phyloP scores from a whole-genome alignment of 92 coral and sea anemone genomes.

The Isaurus tuberculatus region DNA sequence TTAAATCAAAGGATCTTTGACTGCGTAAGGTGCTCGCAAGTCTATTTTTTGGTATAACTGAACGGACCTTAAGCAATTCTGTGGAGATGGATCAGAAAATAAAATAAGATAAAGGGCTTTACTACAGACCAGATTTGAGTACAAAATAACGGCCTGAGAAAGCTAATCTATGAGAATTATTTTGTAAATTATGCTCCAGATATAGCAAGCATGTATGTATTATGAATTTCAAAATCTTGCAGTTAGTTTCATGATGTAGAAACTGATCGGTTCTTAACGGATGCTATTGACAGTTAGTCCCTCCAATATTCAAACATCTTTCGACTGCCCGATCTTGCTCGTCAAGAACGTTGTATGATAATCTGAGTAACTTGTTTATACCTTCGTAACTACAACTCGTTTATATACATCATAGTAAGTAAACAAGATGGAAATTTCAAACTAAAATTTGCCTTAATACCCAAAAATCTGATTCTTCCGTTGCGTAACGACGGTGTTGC shows the following conservation, averaged over 20 bases:
- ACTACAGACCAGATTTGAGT: not conserved
- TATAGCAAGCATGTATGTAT: not conserved
- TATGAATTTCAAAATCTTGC: not conserved
- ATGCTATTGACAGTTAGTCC: not conserved
- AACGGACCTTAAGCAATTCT: conserved; percentile 8
- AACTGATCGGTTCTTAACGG: not conserved
- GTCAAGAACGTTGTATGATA: not conserved
- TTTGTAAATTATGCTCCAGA: not conserved
- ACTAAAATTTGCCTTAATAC: not conserved
- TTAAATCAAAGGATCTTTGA: not conserved
- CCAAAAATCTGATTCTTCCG: not conserved
- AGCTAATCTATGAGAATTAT: not conserved
- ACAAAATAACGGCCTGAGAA: not conserved
- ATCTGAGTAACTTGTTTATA: not conserved
- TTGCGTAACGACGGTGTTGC: not conserved
- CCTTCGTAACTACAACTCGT: not conserved
- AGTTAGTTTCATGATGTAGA: not conserved
- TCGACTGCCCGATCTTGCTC: not conserved
- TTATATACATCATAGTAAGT: not conserved
- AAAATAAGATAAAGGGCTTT: not conserved
- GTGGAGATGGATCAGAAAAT: not conserved
- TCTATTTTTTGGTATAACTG: not conserved
- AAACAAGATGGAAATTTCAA: not conserved
- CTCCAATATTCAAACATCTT: not conserved
- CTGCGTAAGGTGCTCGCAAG: not conserved